phyloP scores from a whole-genome alignment of 2,113 vertebrate genomes.

The Psittacula cyanocephala region DNA sequence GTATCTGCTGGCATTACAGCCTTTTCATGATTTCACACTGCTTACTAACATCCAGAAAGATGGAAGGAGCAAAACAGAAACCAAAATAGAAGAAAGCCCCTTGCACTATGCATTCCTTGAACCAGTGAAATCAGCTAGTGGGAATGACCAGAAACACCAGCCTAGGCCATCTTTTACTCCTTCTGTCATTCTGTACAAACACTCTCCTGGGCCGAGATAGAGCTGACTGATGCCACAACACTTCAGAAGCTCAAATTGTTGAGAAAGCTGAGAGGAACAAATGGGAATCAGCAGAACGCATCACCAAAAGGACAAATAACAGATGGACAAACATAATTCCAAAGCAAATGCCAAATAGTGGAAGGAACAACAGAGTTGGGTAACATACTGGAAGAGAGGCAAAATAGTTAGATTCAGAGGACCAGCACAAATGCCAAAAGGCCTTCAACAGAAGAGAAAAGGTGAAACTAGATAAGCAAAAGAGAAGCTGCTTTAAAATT shows the following conservation, averaged over 20 bases:
- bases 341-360: constrained; percentile 72
- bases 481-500: not conserved
- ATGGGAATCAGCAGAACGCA: constrained; percentile 66
- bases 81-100: not conserved
- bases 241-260: constrained; percentile 56
- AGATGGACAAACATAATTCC: constrained; percentile 78
- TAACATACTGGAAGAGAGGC: constrained; percentile 57
- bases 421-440: constrained; percentile 28
- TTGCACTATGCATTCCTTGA: not conserved
- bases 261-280: constrained; percentile 62
- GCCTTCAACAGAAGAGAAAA: constrained; percentile 21
- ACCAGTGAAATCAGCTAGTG: not conserved
- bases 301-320: constrained; percentile 77
- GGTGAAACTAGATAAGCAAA: not conserved
- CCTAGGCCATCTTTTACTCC: constrained; percentile 4
- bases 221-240: constrained; percentile 29
- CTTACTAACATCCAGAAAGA: not conserved
- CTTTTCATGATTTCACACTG: not conserved
- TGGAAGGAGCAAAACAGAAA: not conserved
- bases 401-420: constrained; percentile 57
- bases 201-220: not conserved
- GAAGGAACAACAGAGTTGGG: constrained; percentile 70
- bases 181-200: not conserved
- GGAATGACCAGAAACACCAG: not conserved
- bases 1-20: not conserved